A percentile compares a stretch with the other conserved stretches of the same genome.
phyloP scores from a whole-genome alignment of 2,888 invertebrate species.

The Trypoxylon attenuatum region DNA sequence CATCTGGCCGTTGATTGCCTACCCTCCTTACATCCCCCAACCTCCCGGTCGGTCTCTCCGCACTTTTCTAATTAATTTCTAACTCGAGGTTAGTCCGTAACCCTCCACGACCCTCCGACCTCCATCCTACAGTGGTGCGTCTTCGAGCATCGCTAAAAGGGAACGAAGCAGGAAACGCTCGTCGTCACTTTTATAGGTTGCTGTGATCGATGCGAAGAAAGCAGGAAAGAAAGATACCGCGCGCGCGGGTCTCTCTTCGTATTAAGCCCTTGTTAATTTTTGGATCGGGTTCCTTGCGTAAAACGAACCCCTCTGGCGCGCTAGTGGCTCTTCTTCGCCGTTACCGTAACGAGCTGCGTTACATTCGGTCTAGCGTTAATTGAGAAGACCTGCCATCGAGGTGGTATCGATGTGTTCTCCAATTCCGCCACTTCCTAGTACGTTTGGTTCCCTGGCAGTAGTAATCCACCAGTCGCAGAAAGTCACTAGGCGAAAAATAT shows the following conservation, averaged over 20 bases:
- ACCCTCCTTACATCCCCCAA: slow-evolving; percentile 37
- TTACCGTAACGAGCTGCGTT: too few species aligned
- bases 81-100: slow-evolving; percentile 62
- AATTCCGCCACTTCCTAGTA: background rate
- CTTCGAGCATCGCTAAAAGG: slow-evolving; percentile 13
- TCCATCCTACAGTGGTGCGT: slow-evolving; percentile 7
- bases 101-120: slow-evolving; percentile 23
- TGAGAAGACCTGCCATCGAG: too few species aligned
- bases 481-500: too few species aligned
- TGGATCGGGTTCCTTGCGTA: slow-evolving; percentile 18
- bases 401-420: too few species aligned
- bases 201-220: slow-evolving; percentile 53
- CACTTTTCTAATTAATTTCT: slow-evolving; percentile 72
- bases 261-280: slow-evolving; percentile 23
- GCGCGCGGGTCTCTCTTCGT: slow-evolving; percentile 11
- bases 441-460: too few species aligned
- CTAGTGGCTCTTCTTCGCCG: too few species aligned
- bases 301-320: too few species aligned
- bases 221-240: slow-evolving; percentile 24
- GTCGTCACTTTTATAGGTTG: slow-evolving; percentile 55
- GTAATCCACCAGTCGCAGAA: too few species aligned
- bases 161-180: slow-evolving; percentile 36
- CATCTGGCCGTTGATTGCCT: slow-evolving; percentile 71
- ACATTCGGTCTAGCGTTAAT: too few species aligned
- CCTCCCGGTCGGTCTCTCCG: slow-evolving; percentile 49